Evolutionary conservation across 2,797 vertebrate species (phyloP).

Genomic region (Enteromius treurensis): DNA sequence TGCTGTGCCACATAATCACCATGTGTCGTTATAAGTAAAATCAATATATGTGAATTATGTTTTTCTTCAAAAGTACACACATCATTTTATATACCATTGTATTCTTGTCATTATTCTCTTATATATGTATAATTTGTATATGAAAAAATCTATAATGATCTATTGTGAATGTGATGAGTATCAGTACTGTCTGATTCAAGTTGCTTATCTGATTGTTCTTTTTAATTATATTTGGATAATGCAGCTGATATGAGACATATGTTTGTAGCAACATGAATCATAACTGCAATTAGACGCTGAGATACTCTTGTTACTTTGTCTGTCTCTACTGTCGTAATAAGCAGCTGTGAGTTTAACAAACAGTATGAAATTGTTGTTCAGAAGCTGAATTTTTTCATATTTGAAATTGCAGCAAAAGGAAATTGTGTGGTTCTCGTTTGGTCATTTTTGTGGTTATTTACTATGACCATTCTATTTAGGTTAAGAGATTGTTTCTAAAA

Average conservation of each 20-base stretch:
- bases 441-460: not conserved
- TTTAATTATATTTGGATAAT: constrained; percentile 20
- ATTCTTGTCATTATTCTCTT: not conserved
- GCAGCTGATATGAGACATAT: not conserved
- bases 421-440: not conserved
- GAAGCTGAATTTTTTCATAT: not conserved
- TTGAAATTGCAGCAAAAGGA: not conserved
- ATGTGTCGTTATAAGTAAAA: not conserved
- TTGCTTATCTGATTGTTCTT: constrained; percentile 15
- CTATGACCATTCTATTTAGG: not conserved
- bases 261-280: constrained; percentile 16
- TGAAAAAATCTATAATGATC: not conserved
- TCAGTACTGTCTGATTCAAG: not conserved
- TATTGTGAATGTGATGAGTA: not conserved
- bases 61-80: not conserved
- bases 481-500: not conserved
- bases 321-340: not conserved
- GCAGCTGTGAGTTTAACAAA: not conserved
- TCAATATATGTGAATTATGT: constrained; percentile 16
- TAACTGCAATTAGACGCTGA: constrained; percentile 12
- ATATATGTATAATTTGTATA: not conserved
- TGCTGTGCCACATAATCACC: not conserved
- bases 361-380: not conserved
- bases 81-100: not conserved
- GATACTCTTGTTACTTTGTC: constrained; percentile 6